These are phyloP conservation scores for Capra hircus DNA, from an alignment of 2,113 vertebrate species.

Conservation along the genomic window DNA sequence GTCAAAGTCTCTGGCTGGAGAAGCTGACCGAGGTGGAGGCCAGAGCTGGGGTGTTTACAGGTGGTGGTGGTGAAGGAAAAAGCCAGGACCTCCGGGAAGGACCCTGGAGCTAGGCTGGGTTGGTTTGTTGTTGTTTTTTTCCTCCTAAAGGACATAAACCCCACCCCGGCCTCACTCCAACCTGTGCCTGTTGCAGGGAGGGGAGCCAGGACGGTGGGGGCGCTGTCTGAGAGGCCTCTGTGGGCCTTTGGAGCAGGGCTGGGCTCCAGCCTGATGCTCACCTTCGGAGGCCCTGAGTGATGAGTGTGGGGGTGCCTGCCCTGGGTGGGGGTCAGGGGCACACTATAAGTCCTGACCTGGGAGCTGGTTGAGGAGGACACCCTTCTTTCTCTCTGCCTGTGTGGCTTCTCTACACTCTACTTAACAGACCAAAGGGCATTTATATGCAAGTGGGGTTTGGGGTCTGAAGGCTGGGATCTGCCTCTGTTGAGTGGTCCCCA, in stretches of 20 bases:
- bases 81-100: background rate
- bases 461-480: background rate
- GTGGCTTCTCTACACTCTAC: background rate
- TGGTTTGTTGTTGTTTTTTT: background rate
- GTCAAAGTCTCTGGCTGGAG: background rate
- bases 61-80: slow-evolving; percentile 16
- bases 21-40: background rate
- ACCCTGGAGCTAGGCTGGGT: background rate
- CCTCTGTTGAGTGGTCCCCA: background rate
- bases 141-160: background rate
- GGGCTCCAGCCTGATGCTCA: background rate
- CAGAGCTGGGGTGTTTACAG: slow-evolving; percentile 56
- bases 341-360: background rate
- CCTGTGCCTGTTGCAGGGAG: background rate
- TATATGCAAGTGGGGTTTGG: slow-evolving; percentile 8
- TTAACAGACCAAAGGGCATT: slow-evolving; percentile 34
- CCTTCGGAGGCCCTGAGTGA: background rate
- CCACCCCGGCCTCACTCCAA: background rate
- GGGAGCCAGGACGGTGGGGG: background rate
- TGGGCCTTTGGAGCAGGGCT: background rate
- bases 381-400: background rate
- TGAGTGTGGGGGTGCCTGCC: background rate
- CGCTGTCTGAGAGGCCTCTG: background rate
- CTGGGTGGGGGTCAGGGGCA: background rate
- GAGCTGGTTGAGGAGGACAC: background rate